Base-by-base conservation (phyloP, 2,888 invertebrate species). In the Drosophila nr. perissopoda region DNA sequence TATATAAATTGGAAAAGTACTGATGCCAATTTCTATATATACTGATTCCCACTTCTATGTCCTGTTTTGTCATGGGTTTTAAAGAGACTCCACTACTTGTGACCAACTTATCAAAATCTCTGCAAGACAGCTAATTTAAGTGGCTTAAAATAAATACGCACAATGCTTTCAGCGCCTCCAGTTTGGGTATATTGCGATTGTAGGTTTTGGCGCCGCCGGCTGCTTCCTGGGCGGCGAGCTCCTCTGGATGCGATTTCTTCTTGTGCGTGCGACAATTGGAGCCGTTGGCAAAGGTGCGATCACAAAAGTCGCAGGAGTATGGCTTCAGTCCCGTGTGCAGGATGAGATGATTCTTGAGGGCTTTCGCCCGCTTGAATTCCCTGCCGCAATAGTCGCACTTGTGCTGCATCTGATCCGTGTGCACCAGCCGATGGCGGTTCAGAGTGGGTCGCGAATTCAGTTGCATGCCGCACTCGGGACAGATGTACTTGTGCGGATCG, bases 211-310 rank as follows among this genome's bases (percentile, higher is more conserved):
- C 91, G 2, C 92, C 93, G 18, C 89, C 90, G 0, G 92, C 88
- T 4, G 93, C 93, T 69, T 93, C 93, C 77, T 92, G 86, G 0
- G 92, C 91, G 0, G 93, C 93, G 63, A 93, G 77, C 65, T 93
- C 93, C 7, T 84, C 83, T 0, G 93, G 93, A 89, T 93, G 93
- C 0, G 92, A 73, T 63, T 92, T 93, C 70, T 93, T 93, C 53
- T 93, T 93, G 73, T 93, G 93, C 61, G 91, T 92, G 10, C 93
- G 91, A 64, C 93, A 93, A 70, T 93, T 93, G 16, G 93, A 92
- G 11, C 93, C 93, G 61, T 93, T 93, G 49, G 93, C 93, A 71
- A 93, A 93, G 1, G 93, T 92, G 59, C 92, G 92, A 49, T 93
- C 93, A 64, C 93, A 93, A 72, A 93, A 93, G 60, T 93, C 92